Conservation (phyloP, 2,888 invertebrate genomes). For the Heliconius erato region DNA sequence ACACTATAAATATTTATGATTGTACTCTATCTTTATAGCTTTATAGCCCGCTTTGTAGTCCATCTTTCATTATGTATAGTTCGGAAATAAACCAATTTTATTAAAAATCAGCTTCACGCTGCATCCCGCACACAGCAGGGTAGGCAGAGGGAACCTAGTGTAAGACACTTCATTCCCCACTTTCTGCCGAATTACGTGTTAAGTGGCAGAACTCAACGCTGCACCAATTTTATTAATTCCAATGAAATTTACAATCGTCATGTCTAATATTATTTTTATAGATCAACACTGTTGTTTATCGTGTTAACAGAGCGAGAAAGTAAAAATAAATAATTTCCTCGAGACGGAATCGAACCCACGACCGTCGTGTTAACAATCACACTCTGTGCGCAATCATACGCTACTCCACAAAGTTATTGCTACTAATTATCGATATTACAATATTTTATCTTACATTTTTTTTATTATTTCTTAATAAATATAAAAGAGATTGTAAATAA, state of each 20-base stretch:
- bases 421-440: not conserved
- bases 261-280: not conserved
- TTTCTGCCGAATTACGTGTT: too few relatives aligned
- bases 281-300: too few relatives aligned
- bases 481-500: not conserved
- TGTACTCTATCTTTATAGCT: conserved; percentile 22
- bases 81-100: not conserved
- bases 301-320: too few relatives aligned
- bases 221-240: not conserved
- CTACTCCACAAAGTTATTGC: not conserved
- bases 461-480: conserved; percentile 1
- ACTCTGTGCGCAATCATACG: too few relatives aligned
- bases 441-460: not conserved
- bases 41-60: not conserved
- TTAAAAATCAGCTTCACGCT: too few relatives aligned
- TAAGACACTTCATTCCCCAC: too few relatives aligned
- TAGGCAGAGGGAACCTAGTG: too few relatives aligned
- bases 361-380: not conserved
- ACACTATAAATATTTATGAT: conserved; percentile 37
- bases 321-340: not conserved
- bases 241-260: not conserved
- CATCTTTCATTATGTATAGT: not conserved
- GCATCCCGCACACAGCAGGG: too few relatives aligned
- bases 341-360: not conserved
- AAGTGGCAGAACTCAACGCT: too few relatives aligned